phyloP scores from a whole-genome alignment of 2,113 vertebrate genomes.

The Lophotis ruficrista region DNA sequence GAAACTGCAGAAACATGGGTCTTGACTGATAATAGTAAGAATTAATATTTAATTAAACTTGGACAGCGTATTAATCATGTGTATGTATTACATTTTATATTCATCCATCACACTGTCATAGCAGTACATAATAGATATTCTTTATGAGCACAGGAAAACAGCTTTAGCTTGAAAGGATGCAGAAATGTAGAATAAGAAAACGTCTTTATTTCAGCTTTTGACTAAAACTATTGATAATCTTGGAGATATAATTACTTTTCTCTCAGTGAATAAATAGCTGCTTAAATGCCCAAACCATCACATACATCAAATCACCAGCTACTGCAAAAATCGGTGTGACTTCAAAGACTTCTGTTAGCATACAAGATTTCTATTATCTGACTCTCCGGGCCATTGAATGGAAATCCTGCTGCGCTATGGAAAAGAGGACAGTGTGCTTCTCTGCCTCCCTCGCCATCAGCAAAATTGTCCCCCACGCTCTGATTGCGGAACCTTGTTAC shows the following conservation, averaged over 20 bases:
- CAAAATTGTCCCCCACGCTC: background rate
- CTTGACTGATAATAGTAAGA: background rate
- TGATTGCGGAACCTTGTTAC: background rate
- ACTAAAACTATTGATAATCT: background rate
- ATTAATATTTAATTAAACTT: constrained; percentile 43
- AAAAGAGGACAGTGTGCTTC: background rate
- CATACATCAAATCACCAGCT: background rate
- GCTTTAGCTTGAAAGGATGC: background rate
- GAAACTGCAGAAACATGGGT: background rate
- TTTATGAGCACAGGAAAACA: background rate
- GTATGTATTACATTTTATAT: background rate
- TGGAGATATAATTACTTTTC: constrained; percentile 2
- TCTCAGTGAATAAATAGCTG: constrained; percentile 10
- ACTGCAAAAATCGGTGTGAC: background rate
- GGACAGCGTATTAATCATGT: background rate
- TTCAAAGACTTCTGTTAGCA: background rate
- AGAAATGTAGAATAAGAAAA: background rate
- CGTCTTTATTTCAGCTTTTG: background rate
- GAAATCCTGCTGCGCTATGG: background rate
- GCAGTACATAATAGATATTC: background rate
- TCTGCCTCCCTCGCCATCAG: background rate
- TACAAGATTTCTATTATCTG: background rate
- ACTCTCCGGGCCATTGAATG: background rate
- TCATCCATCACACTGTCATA: background rate
- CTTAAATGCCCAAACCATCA: background rate